Base-by-base conservation (phyloP, 2,113 vertebrate genomes). In the Anoplopoma fimbria region DNA sequence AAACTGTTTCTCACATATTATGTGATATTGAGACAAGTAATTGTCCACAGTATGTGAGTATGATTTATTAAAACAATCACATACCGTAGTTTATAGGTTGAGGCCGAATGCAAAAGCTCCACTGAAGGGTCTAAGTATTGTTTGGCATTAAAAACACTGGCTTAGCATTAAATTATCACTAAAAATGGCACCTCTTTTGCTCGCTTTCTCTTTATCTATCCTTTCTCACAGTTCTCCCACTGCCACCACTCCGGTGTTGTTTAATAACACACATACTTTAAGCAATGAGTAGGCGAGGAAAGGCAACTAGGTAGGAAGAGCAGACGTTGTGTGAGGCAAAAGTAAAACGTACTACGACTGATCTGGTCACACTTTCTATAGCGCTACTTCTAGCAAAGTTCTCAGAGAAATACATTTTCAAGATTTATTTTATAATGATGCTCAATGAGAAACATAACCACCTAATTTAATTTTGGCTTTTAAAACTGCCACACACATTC, bases 241-340 rank as follows among this genome's bases (percentile, higher is more conserved):
- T 75, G 15, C 25, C 27, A 68, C 23, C n/a, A 49, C 13, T 57
- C 45, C 21, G 34, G 27, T 25, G 40, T 27, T 1, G 36, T 12
- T 72, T 55, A 72, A 57, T 69, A 65, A 72, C 27, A 74, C 71
- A 62, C 23, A 75, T 25, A n/a, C n/a, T n/a, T n/a, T n/a, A 15
- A 62, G 29, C 4, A 51, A 76, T 55, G 6, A 23, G 67, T 72
- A 17, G 71, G 61, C 29, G 7, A 40, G 25, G 12, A 76, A 65
- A 67, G 34, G 15, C 9, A 19, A 29, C 4, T 34, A 5, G 17
- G 31, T 40, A 33, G 3, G 2, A 21, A 53, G 23, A 34, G 14
- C 27, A 60, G 36, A 68, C 61, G 3, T 58, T 15, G 27, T n/a
- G 14, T 34, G 10, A 53, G 27, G 4, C 4, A 34, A 42, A 34